Percentiles rank a stretch among this genome's conserved stretches.
Evolutionary conservation across 1,140 invertebrate genomes (phyloP).

Genomic region (Grapholita molesta): DNA sequence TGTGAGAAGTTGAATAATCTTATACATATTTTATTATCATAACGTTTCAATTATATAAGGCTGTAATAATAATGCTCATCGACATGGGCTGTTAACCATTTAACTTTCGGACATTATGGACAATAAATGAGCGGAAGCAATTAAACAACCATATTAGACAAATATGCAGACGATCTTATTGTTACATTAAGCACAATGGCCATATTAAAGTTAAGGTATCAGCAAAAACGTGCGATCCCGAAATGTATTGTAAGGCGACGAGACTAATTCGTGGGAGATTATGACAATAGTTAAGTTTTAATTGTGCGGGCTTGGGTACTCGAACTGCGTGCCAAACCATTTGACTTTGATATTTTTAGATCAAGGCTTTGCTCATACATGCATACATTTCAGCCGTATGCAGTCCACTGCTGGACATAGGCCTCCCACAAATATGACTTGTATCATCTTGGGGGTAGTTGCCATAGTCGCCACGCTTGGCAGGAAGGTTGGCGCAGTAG

Average conservation of each 20-base stretch:
- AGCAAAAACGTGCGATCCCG: constrained; percentile 10
- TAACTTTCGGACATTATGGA: background rate
- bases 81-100: background rate
- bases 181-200: constrained; percentile 16
- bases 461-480: no score
- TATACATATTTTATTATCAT: no score
- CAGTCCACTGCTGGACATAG: no score
- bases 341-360: constrained; percentile 13
- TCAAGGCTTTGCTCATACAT: background rate
- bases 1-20: no score
- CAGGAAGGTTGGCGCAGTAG: no score
- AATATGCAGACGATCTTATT: constrained; percentile 11
- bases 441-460: no score
- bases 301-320: background rate
- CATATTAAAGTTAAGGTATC: background rate
- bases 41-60: no score
- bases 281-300: constrained; percentile 10
- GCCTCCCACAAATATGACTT: no score
- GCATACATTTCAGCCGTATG: no score
- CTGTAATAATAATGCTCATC: background rate
- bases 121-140: background rate
- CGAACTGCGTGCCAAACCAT: background rate
- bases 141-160: constrained; percentile 9
- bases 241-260: background rate
- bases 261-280: constrained; percentile 14